Evolutionary conservation across 30 jellyfish, hydroid and myxozoan species (phyloP), one percentile per base, ranked within the genome.

Genomic region (Aurelia aurita): DNA sequence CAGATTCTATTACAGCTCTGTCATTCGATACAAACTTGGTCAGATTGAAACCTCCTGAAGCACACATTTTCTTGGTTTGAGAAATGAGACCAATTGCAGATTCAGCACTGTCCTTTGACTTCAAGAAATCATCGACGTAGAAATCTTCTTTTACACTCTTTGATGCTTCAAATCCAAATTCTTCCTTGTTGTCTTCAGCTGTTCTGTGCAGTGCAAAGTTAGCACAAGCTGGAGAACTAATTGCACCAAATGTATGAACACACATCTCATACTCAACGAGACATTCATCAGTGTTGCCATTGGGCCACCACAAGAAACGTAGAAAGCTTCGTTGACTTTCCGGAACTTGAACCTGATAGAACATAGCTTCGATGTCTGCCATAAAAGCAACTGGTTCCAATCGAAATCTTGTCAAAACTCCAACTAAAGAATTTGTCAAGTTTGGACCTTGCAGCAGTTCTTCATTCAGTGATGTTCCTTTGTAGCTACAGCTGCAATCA

Each of bases 261-360:
- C 57, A 18, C 87, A 74, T 74, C 82, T 74, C 58, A 57, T 74
- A 74, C 80, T 74, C 79, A 16, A 27, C 79, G n/a, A 55, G 77
- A 10, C 58, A 29, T 74, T 74, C 78, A n/a, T 51, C 62, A 14
- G 62, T 57, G 86, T 77, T 47, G 60, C 87, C 87, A 58, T 55
- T 54, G n/a, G n/a, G 87, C 87, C 87, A 75, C 87, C 87, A 75
- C 5, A 75, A 54, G 89, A 58, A 78, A 35, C 89, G 72, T 23
- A 78, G 3, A 34, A 22, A 59, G 71, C 71, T 54, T 23, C 86
- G 72, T 59, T 78, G 86, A 58, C 39, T 63, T 64, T 35, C 69
- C 32, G 89, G 46, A 5, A 81, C 90, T 5, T 29, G 11, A 22
- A 81, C 91, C 4, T 2, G 77, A 87, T 34, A 75, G 18, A 22